Percentiles rank a stretch among this genome's conserved stretches.
Conservation (phyloP, 2,113 vertebrate genomes). For the Propithecus coquereli region DNA sequence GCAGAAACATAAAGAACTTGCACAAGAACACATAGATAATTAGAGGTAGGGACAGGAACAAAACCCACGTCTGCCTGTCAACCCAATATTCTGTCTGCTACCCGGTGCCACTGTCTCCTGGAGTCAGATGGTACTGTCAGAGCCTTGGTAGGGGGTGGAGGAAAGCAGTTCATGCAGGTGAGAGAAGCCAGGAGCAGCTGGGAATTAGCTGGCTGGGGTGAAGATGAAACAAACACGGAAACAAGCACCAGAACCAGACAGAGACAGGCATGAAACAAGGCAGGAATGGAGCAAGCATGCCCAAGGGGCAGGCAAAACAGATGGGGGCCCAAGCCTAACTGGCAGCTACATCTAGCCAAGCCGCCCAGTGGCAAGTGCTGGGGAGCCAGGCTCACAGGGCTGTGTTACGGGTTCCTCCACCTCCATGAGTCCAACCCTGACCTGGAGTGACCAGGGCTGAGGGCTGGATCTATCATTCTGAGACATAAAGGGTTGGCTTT, state of each 20-base stretch:
- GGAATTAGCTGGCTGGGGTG: neutral
- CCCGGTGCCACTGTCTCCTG: neutral
- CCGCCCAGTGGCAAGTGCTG: neutral
- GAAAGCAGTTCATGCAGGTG: neutral
- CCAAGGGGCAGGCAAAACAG: neutral
- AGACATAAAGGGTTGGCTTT: neutral
- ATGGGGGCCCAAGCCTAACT: neutral
- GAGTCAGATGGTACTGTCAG: neutral
- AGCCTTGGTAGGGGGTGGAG: neutral
- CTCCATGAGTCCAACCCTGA: neutral
- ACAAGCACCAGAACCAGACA: neutral
- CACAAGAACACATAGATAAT: neutral
- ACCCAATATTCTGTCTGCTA: neutral
- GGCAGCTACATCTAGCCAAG: neutral
- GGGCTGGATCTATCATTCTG: neutral
- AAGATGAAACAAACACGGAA: neutral
- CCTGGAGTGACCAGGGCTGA: neutral
- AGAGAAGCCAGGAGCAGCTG: slow-evolving; percentile 18
- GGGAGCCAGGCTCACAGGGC: neutral
- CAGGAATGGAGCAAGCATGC: neutral
- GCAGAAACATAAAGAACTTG: neutral
- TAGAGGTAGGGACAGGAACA: neutral
- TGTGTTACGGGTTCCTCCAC: neutral
- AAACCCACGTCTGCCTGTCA: neutral
- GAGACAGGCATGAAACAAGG: neutral